phyloP scores from a whole-genome alignment of 2,113 vertebrate species.

The Theristicus caerulescens region DNA sequence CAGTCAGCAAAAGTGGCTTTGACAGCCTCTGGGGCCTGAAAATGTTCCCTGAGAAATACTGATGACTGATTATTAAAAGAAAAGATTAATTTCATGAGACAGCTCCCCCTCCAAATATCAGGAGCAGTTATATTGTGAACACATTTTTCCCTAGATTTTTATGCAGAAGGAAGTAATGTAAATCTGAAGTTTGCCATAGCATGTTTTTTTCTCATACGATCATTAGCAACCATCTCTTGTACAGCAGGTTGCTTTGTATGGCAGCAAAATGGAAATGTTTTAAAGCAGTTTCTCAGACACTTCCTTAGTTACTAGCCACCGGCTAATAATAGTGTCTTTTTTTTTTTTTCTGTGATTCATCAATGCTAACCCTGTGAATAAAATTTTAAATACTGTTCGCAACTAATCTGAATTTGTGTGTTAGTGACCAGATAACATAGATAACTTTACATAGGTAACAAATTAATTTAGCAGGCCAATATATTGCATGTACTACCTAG shows the following conservation, averaged over 20 bases:
- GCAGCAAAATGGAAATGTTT: neutral
- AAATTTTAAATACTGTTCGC: neutral
- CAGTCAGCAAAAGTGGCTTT: neutral
- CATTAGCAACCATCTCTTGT: neutral
- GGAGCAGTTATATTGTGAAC: neutral
- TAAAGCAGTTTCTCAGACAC: neutral
- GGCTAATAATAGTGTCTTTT: neutral
- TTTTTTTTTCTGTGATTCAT: neutral
- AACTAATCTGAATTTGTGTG: neutral
- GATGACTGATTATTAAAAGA: neutral
- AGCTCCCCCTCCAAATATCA: neutral
- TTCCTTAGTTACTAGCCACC: neutral
- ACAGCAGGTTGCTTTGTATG: neutral
- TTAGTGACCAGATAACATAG: neutral
- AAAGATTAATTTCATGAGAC: neutral
- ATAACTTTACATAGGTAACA: neutral
- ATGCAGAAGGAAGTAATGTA: neutral
- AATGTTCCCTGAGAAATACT: neutral
- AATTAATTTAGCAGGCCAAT: neutral
- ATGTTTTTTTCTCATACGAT: neutral
- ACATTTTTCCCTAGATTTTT: neutral
- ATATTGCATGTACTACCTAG: neutral
- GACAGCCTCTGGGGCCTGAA: neutral
- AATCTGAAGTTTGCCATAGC: neutral
- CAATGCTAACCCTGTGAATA: neutral